Conservation (phyloP, 2,797 vertebrate species). For the Urosaurus nigricauda region DNA sequence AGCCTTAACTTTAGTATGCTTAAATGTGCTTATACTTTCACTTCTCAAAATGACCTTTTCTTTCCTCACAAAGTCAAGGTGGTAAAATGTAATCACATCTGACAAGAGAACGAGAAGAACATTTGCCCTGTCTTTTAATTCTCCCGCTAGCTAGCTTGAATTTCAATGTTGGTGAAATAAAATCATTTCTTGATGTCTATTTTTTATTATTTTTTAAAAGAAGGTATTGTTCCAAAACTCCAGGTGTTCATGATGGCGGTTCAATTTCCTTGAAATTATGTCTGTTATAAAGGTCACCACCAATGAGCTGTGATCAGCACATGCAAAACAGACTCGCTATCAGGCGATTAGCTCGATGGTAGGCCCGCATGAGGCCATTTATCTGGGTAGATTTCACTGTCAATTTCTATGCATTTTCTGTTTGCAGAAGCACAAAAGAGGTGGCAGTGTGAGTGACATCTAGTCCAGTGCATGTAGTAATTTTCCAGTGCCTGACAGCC, state of each 20-base stretch:
- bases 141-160: not conserved
- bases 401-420: constrained; percentile 49
- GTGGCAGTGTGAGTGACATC: constrained; percentile 45
- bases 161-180: constrained; percentile 11
- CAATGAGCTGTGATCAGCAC: constrained; percentile 32
- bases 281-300: constrained; percentile 54
- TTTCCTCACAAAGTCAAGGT: not conserved
- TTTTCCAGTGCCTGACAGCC: constrained; percentile 64
- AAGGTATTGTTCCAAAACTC: not conserved
- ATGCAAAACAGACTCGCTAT: constrained; percentile 47
- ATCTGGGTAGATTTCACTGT: constrained; percentile 50
- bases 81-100: not conserved
- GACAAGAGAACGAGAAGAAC: constrained; percentile 6
- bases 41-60: not conserved
- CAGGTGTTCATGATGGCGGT: not conserved
- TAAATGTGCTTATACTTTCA: not conserved
- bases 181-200: constrained; percentile 19
- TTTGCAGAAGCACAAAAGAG: constrained; percentile 55
- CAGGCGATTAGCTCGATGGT: constrained; percentile 59
- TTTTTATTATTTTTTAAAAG: not conserved
- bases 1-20: not conserved
- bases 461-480: constrained; percentile 31
- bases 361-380: constrained; percentile 45
- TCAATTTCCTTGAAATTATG: constrained; percentile 53
- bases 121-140: not conserved